These are phyloP conservation scores for Octopus sinensis DNA, from an alignment of 1,140 invertebrate genomes.

Conservation along the genomic window DNA sequence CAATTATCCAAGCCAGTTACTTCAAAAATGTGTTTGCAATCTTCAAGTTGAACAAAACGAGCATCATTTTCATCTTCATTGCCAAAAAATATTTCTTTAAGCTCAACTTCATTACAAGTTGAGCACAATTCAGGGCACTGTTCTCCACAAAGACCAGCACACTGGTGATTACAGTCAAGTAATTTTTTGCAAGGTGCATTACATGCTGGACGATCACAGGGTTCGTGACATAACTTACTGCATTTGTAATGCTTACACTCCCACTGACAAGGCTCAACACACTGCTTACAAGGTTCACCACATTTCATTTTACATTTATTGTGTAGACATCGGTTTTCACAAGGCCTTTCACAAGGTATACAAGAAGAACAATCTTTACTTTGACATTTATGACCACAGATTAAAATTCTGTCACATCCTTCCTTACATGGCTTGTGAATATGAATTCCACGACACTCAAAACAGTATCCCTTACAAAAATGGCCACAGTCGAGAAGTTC, in stretches of 20 bases:
- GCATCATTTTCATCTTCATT: constrained; percentile 50
- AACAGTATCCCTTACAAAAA: constrained; percentile 39
- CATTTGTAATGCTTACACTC: constrained; percentile 63
- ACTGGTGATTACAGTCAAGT: constrained; percentile 65
- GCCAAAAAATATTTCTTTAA: constrained; percentile 62
- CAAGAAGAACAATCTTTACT: constrained; percentile 54
- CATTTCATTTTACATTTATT: constrained; percentile 62
- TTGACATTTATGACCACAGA: constrained; percentile 55
- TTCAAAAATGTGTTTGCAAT: constrained; percentile 39
- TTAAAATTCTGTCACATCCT: constrained; percentile 45
- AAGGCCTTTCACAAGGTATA: constrained; percentile 64
- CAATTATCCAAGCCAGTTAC: constrained; percentile 48
- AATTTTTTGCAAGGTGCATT: constrained; percentile 31
- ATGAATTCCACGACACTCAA: constrained; percentile 63
- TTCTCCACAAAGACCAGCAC: constrained; percentile 65
- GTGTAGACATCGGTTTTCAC: constrained; percentile 63
- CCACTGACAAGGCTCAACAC: constrained; percentile 60
- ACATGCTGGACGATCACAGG: constrained; percentile 63
- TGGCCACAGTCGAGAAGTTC: constrained; percentile 39
- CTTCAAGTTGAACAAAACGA: constrained; percentile 38
- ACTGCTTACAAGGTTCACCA: constrained; percentile 64
- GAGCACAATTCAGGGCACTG: constrained; percentile 54
- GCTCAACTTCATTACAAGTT: constrained; percentile 52
- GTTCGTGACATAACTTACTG: constrained; percentile 62
- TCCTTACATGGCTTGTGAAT: constrained; percentile 60